A percentile compares a stretch with the other conserved stretches of the same genome.
Conservation (phyloP, 2,113 vertebrate genomes). For the Rana temporaria region DNA sequence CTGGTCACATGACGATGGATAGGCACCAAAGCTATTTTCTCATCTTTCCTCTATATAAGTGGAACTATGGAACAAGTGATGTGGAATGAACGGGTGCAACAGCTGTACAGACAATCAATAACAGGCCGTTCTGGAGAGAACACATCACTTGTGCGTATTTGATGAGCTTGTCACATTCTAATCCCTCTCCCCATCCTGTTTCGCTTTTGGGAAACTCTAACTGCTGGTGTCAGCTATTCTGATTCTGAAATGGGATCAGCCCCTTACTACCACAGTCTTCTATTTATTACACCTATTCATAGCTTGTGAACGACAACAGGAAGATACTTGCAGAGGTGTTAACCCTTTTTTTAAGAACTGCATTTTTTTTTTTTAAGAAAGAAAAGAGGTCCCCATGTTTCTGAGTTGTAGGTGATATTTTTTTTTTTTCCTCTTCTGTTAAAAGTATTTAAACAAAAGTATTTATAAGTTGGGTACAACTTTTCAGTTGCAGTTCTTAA, state of each 20-base stretch:
- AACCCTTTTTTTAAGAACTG: constrained; percentile 76
- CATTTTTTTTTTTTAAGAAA: constrained; percentile 49
- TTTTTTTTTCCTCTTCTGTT: constrained; percentile 77
- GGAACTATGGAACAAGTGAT: constrained; percentile 77
- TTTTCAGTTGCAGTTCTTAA: constrained; percentile 77
- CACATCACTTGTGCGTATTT: constrained; percentile 92
- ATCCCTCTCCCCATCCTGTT: constrained; percentile 85
- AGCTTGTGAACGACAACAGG: constrained; percentile 75
- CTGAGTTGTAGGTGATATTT: constrained; percentile 57
- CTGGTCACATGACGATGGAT: constrained; percentile 69
- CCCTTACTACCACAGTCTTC: constrained; percentile 77
- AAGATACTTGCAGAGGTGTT: constrained; percentile 71
- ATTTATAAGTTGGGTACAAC: constrained; percentile 74
- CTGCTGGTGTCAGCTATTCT: constrained; percentile 92
- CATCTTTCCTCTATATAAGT: constrained; percentile 76
- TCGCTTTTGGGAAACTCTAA: constrained; percentile 90
- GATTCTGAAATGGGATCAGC: constrained; percentile 87
- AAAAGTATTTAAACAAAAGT: constrained; percentile 77
- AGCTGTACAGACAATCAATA: constrained; percentile 81
- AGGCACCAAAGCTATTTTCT: constrained; percentile 84
- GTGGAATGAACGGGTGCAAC: constrained; percentile 77
- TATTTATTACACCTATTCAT: constrained; percentile 80
- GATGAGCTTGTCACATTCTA: constrained; percentile 97
- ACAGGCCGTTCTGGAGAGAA: constrained; percentile 94
- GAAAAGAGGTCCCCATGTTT: not conserved